Percentiles rank a stretch among this genome's conserved stretches.
Conservation (phyloP, 1,140 invertebrate genomes). For the Aphis gossypii region DNA sequence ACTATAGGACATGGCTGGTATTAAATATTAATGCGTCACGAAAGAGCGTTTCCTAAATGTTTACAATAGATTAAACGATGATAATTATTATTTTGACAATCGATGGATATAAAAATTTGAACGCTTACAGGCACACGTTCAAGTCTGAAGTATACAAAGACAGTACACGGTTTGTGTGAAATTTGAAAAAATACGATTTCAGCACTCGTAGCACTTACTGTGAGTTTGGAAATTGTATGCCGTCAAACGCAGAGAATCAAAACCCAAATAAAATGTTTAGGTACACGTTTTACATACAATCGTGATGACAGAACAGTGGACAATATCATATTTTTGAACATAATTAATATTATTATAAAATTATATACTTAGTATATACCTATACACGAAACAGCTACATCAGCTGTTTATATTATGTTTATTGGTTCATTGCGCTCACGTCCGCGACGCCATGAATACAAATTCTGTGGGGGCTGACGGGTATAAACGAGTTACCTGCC, state of each 20-base stretch:
- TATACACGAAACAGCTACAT: neutral
- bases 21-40: neutral
- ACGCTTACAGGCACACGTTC: neutral
- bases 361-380: neutral
- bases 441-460: slow-evolving; percentile 23
- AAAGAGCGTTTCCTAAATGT: neutral
- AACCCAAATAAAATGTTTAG: neutral
- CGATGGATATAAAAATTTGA: neutral
- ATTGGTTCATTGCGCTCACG: slow-evolving; percentile 17
- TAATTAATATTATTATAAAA: neutral
- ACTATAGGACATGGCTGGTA: neutral
- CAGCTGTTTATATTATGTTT: slow-evolving; percentile 11
- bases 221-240: neutral
- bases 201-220: neutral
- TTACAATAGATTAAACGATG: neutral
- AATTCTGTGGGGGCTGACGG: slow-evolving; percentile 27
- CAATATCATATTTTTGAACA: neutral
- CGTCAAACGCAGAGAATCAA: neutral
- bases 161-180: neutral
- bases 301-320: neutral
- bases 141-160: neutral
- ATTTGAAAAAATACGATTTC: neutral
- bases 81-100: neutral
- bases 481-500: slow-evolving; percentile 2
- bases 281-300: neutral